A percentile compares a stretch with the other conserved stretches of the same genome.
These are phyloP conservation scores for Calliphora vomitoria DNA, from an alignment of 2,888 invertebrate species.

Conservation along the genomic window DNA sequence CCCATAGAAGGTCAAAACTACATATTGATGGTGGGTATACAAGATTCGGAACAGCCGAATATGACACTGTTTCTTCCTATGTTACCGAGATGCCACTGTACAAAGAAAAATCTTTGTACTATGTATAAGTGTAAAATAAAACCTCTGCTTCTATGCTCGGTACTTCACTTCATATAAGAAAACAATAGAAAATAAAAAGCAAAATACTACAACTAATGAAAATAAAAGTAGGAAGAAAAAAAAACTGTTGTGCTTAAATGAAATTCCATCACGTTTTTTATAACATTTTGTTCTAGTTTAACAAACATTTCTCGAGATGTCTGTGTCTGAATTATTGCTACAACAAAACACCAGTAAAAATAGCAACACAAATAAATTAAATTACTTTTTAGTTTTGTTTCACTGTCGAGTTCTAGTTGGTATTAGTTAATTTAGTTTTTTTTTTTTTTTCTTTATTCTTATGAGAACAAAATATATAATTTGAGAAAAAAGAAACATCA, in stretches of 20 bases:
- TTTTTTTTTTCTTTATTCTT: not conserved
- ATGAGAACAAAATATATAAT: not conserved
- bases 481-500: not conserved
- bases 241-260: not conserved
- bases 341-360: not conserved
- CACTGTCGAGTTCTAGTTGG: not conserved
- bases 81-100: too few relatives aligned
- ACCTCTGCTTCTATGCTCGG: too few relatives aligned
- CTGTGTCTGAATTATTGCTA: not conserved
- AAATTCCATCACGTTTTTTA: slow-evolving; percentile 69
- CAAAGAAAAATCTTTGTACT: too few relatives aligned
- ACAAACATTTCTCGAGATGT: slow-evolving; percentile 25
- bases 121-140: too few relatives aligned
- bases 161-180: too few relatives aligned
- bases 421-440: not conserved
- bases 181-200: not conserved
- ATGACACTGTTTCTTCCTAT: too few relatives aligned
- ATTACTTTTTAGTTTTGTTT: slow-evolving; percentile 31
- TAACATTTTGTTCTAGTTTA: slow-evolving; percentile 41
- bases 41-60: too few relatives aligned
- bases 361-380: slow-evolving; percentile 5
- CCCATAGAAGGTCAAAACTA: too few relatives aligned
- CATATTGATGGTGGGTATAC: too few relatives aligned
- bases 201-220: slow-evolving; percentile 4
- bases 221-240: not conserved